Evolutionary conservation across 2,113 vertebrate genomes (phyloP), one percentile per base, ranked within the genome.

Genomic region (Ondatra zibethicus): DNA sequence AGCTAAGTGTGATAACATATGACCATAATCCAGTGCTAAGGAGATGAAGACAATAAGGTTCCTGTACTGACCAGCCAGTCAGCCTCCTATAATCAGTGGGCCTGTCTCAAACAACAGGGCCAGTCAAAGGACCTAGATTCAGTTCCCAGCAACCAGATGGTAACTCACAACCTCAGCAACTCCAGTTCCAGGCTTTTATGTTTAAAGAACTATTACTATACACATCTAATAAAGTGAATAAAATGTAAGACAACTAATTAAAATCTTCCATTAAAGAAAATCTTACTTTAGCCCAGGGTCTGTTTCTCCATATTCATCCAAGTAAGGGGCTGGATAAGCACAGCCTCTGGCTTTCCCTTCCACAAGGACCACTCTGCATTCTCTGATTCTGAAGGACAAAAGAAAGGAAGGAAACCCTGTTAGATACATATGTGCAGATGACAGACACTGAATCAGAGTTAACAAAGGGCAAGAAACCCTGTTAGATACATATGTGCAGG

Each of bases 261-360:
- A 84, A 76, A 82, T 3, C 9, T 73, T 77, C 45, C 61, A 77
- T 55, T 65, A 42, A 96, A 96, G 81, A 92, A 94, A 75, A 80
- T 97, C 98, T 99, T 99, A 99, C 99, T 98, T 98, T 29, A 99
- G 98, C 80, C 99, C 99, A 94, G 99, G 99, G 97, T 99, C 99
- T 55, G 99, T 99, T 98, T 99, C 99, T 97, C 99, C 99, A 93
- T 99, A 99, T 97, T 99, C 99, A 97, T 99, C 99, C 97, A 99
- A 98, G 97, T 99, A 99, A 39, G 99, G 99, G 90, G 99, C 99
- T 87, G 99, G 99, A 97, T 99, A 99, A 3, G 99, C 98, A 98
- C 99, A 99, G 90, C 99, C 99, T 98, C 99, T 98, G 66, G 99
- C 99, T 98, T 99, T 99, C 96, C 99, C 99, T 98, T 99, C 99